These are phyloP conservation scores for Campylorhamphus procurvoides DNA, from an alignment of 2,113 vertebrate genomes.

Conservation along the genomic window DNA sequence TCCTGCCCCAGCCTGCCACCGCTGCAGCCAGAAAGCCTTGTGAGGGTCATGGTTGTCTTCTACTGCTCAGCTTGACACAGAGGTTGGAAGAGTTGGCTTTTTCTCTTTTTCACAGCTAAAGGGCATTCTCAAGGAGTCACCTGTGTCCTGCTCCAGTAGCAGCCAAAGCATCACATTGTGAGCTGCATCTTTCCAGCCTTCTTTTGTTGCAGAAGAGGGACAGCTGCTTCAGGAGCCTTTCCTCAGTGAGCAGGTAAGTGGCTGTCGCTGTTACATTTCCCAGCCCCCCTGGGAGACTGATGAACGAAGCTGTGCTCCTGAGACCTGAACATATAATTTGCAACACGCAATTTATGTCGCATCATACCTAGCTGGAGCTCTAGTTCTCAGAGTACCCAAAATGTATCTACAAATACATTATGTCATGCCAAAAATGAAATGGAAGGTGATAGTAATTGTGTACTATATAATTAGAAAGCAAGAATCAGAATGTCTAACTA, in stretches of 20 bases:
- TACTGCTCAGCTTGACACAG: background rate
- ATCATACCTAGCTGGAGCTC: slow-evolving; percentile 20
- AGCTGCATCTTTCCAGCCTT: background rate
- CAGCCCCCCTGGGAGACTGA: slow-evolving; percentile 5
- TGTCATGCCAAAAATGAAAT: slow-evolving; percentile 55
- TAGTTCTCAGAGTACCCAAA: slow-evolving; percentile 4
- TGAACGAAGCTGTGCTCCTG: background rate
- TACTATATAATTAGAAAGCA: slow-evolving; percentile 55
- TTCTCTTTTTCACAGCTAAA: background rate
- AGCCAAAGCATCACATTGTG: background rate
- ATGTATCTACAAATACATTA: slow-evolving; percentile 36
- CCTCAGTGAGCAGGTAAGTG: background rate
- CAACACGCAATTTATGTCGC: slow-evolving; percentile 30
- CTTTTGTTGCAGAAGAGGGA: background rate
- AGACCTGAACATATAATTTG: slow-evolving; percentile 55
- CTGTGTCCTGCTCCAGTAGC: background rate
- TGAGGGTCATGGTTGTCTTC: background rate
- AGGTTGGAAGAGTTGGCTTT: background rate
- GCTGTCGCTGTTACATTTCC: background rate
- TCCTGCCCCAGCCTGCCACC: background rate
- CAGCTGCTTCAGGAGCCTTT: background rate
- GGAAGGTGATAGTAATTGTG: slow-evolving; percentile 58
- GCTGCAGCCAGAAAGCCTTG: background rate
- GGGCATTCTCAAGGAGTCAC: background rate
- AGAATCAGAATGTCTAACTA: slow-evolving; percentile 18